A percentile compares a stretch with the other conserved stretches of the same genome.
phyloP scores from a whole-genome alignment of 2,888 invertebrate genomes.

The Rhabditophanes sp. region DNA sequence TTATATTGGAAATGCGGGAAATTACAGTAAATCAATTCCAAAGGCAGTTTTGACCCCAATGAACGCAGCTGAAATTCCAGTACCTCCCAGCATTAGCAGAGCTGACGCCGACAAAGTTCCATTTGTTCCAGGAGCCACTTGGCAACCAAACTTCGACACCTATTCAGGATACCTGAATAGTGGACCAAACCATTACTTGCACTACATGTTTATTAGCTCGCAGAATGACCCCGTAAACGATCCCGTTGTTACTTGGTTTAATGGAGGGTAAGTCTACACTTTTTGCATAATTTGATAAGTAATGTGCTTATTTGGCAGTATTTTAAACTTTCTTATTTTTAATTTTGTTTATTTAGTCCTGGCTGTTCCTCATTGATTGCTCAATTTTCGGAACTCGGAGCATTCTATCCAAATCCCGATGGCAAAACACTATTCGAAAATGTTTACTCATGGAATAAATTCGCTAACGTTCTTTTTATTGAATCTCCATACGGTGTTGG shows the following conservation, averaged over 20 bases:
- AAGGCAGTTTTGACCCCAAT: conserved; percentile 12
- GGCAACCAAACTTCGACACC: conserved; percentile 43
- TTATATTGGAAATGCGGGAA: conserved; percentile 45
- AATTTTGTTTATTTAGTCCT: conserved; percentile 33
- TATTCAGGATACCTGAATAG: conserved; percentile 45
- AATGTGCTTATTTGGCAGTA: conserved; percentile 4
- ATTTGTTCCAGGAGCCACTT: conserved; percentile 31
- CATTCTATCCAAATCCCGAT: conserved; percentile 43
- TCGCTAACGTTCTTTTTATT: conserved; percentile 49
- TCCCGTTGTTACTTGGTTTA: conserved; percentile 43
- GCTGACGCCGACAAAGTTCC: conserved; percentile 19
- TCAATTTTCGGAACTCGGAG: conserved; percentile 47
- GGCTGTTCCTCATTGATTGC: conserved; percentile 39
- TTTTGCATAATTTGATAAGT: no score
- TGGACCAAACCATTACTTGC: not conserved
- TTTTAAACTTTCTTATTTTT: not conserved
- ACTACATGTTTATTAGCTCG: conserved; percentile 46
- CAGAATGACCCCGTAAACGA: conserved; percentile 41
- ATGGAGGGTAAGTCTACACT: conserved; percentile 29
- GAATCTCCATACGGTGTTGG: conserved; percentile 50
- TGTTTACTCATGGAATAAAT: conserved; percentile 44
- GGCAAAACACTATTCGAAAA: conserved; percentile 39
- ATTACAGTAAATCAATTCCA: conserved; percentile 17
- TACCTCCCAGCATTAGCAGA: conserved; percentile 1
- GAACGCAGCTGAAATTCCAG: conserved; percentile 9